Conservation (phyloP, 2,888 invertebrate species). For the Phania funesta region DNA sequence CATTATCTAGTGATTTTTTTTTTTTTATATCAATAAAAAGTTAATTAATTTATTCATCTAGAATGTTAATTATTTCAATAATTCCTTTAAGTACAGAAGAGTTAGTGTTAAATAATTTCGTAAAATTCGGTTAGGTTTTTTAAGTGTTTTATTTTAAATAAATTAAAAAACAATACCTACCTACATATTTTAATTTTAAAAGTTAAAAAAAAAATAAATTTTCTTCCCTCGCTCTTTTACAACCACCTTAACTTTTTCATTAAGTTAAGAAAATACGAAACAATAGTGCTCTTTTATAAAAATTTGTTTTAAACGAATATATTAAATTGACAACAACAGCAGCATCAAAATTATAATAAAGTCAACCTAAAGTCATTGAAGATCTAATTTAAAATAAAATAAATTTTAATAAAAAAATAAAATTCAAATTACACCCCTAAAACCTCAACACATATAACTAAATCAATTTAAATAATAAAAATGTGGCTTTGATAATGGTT, state of each 20-base stretch:
- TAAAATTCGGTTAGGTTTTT: slow-evolving; percentile 29
- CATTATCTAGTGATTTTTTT: slow-evolving; percentile 59
- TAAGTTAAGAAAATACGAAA: slow-evolving; percentile 7
- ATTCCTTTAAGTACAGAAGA: slow-evolving; percentile 12
- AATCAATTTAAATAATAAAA: slow-evolving; percentile 58
- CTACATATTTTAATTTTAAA: slow-evolving; percentile 22
- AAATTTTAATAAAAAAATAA: slow-evolving; percentile 13
- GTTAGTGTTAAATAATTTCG: slow-evolving; percentile 54
- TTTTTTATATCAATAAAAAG: slow-evolving; percentile 21
- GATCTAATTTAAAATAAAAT: slow-evolving; percentile 26
- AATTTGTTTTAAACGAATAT: slow-evolving; percentile 41
- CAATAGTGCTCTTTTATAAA: slow-evolving; percentile 28
- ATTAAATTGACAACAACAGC: slow-evolving; percentile 37
- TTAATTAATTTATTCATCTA: slow-evolving; percentile 31
- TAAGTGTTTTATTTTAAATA: slow-evolving; percentile 39
- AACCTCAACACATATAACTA: slow-evolving; percentile 28
- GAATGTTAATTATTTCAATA: slow-evolving; percentile 31
- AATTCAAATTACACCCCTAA: slow-evolving; percentile 43
- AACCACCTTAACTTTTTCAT: background rate
- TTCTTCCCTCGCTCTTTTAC: background rate
- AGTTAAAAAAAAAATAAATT: slow-evolving; percentile 7
- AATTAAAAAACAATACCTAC: slow-evolving; percentile 24
- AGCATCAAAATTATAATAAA: slow-evolving; percentile 25
- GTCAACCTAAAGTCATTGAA: slow-evolving; percentile 41
- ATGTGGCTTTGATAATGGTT: slow-evolving; percentile 64